phyloP scores from a whole-genome alignment of 2,888 invertebrate genomes.

The Gastracanthus pulcherrimus region DNA sequence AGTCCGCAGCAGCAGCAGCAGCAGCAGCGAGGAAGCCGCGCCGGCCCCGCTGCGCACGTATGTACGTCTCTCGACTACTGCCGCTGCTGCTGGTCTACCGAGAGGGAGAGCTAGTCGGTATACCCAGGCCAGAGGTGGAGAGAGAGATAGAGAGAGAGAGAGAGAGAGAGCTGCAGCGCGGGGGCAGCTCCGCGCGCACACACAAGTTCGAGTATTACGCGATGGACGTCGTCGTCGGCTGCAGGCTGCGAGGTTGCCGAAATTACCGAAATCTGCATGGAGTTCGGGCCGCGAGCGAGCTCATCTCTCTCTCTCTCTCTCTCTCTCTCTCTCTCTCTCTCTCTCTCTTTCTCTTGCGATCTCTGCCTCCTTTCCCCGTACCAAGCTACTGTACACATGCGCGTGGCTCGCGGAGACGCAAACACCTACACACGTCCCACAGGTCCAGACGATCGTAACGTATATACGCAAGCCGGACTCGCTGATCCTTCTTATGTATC shows the following conservation, averaged over 20 bases:
- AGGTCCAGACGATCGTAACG: background rate
- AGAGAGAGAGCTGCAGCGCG: background rate
- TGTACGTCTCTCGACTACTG: slow-evolving; percentile 62
- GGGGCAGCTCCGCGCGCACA: slow-evolving; percentile 63
- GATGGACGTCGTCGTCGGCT: slow-evolving; percentile 71
- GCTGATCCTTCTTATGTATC: too few species aligned
- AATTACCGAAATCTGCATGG: slow-evolving; percentile 75
- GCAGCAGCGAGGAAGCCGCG: slow-evolving; percentile 63
- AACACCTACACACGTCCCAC: background rate
- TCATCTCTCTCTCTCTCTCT: background rate
- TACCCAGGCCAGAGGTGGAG: slow-evolving; percentile 18
- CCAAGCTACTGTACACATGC: background rate
- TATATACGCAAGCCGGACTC: too few species aligned
- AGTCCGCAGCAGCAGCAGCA: slow-evolving; percentile 72
- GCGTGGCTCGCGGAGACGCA: background rate
- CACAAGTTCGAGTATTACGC: slow-evolving; percentile 74
- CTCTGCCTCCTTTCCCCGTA: background rate
- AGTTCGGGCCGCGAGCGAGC: slow-evolving; percentile 37
- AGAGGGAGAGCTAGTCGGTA: slow-evolving; percentile 41
- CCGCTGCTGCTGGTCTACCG: slow-evolving; percentile 53
- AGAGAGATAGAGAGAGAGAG: slow-evolving; percentile 27
- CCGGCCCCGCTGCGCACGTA: slow-evolving; percentile 48
- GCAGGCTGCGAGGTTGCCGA: slow-evolving; percentile 74
- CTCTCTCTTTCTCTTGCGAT: background rate
- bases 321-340: background rate